Base-by-base conservation (phyloP, 2,888 invertebrate species). In the Saturnia japonica region DNA sequence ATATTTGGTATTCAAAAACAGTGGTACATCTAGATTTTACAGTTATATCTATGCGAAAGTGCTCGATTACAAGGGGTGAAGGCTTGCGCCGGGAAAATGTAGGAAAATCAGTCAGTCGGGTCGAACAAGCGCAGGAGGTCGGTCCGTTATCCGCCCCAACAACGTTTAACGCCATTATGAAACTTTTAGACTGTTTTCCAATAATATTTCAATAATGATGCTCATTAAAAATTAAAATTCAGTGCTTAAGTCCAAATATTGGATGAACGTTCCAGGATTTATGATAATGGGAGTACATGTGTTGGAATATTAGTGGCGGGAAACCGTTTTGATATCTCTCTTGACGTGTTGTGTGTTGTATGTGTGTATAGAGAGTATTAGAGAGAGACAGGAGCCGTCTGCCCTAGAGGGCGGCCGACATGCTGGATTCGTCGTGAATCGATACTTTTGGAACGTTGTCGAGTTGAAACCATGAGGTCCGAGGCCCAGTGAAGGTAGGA, bases 271-370 rank as follows among this genome's bases (percentile, higher is more conserved):
- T 74, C 73, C 74, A 72, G 74, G 74, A 81, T 79, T 79, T 75
- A 69, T 70, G 68, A 73, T 72, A 81, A 87, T 89, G 86, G 74
- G 73, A 75, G 79, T 78, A 75, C 79, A 86, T 87, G 90, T 90
- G 90, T 80, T 87, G 81, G 89, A 91, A 89, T 89, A 90, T 86
- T 89, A 91, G 94, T 94, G 94, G 94, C 94, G 94, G 94, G 94
- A 94, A 94, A 93, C 90, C 88, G 91, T 91, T 93, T 88, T 91
- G 89, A 91, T 92, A 92, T 91, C 92, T 91, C 88, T 89, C 89
- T 88, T 93, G 93, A 91, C 93, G 92, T 94, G 93, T 91, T 89
- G 92, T 92, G 91, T 91, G 86, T 88, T 93, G 91, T 93, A 93
- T 93, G 91, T 91, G 88, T 87, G 83, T 91, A n/a, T n/a, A n/a